A percentile compares a stretch with the other conserved stretches of the same genome.
phyloP scores from a whole-genome alignment of 1,140 invertebrate genomes.

The Dendrolimus kikuchii region DNA sequence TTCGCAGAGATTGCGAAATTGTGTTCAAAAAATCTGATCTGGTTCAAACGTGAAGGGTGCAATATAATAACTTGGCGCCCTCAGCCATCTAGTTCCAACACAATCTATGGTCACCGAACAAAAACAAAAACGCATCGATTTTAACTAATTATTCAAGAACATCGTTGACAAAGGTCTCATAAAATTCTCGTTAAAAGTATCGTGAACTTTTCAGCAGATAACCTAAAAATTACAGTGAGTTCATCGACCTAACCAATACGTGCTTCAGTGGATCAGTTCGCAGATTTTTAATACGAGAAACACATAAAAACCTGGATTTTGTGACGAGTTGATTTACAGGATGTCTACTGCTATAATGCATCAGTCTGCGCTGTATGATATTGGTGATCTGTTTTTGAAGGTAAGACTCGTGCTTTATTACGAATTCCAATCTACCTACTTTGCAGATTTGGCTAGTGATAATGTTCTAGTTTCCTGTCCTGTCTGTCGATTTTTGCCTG shows the following conservation, averaged over 20 bases:
- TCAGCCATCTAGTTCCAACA: slow-evolving; percentile 61
- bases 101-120: slow-evolving; percentile 62
- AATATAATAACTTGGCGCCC: slow-evolving; percentile 46
- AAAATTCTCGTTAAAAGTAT: slow-evolving; percentile 55
- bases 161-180: slow-evolving; percentile 37
- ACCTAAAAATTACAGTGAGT: slow-evolving; percentile 60
- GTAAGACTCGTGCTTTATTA: slow-evolving; percentile 39
- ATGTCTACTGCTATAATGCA: slow-evolving; percentile 73
- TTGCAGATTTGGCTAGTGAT: neutral
- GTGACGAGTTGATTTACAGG: slow-evolving; percentile 56
- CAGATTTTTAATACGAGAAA: slow-evolving; percentile 33
- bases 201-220: slow-evolving; percentile 47
- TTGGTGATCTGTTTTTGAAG: slow-evolving; percentile 71
- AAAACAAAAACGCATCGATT: slow-evolving; percentile 62
- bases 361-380: slow-evolving; percentile 70
- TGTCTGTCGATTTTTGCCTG: too few relatives aligned
- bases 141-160: slow-evolving; percentile 35
- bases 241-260: slow-evolving; percentile 44
- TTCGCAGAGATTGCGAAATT: slow-evolving; percentile 68
- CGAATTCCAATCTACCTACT: slow-evolving; percentile 4
- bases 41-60: slow-evolving; percentile 46
- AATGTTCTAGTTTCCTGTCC: too few relatives aligned
- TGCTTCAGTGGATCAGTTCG: slow-evolving; percentile 59
- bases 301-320: slow-evolving; percentile 56
- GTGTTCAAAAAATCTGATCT: slow-evolving; percentile 63